Evolutionary conservation across 2,113 vertebrate genomes (phyloP), one percentile per base, ranked within the genome.

Genomic region (Neolamprologus brichardi): DNA sequence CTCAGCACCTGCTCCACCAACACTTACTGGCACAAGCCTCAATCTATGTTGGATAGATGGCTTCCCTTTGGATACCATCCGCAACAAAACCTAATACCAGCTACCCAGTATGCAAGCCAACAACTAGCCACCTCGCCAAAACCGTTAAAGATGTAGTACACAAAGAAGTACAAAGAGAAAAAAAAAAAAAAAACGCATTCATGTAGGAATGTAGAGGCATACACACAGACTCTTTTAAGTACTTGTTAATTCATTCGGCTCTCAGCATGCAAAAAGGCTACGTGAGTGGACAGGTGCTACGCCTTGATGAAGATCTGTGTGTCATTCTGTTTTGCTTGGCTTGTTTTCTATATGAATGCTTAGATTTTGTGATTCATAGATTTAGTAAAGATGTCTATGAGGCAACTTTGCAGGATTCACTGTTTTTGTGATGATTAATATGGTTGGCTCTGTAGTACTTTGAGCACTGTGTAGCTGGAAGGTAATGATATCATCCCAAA

Each of bases 1-100:
- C 78, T 80, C 39, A 84, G 75, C 88, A 93, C 85, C 87, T 88
- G 81, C 79, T 89, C 84, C 81, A 86, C 56, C 77, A 62, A 58
- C 79, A 82, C 77, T 81, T 25, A 32, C 53, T 91, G 87, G 85
- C 85, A 64, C 32, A 81, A 51, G 53, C 18, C 49, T 82, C 14
- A 3, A 44, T 83, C 41, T 49, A 25, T 79, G 56, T 51, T 81
- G 86, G 58, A 89, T 82, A 62, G 25, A 81, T 28, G 8, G 44
- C 70, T 79, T 82, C 58, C 52, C 23, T 52, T 84, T 84, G 32
- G 70, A 89, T 52, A 56, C n/a, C 44, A 75, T 83, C 46, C 52
- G 41, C 14, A 41, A 12, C 8, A 23, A 72, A 88, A 67, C 70
- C 34, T 8, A 83, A 81, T 34, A 84, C 12, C 51, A 54, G 4